Evolutionary conservation across 2,888 invertebrate genomes (phyloP).

Genomic region (Lordiphosa fenestrarum): DNA sequence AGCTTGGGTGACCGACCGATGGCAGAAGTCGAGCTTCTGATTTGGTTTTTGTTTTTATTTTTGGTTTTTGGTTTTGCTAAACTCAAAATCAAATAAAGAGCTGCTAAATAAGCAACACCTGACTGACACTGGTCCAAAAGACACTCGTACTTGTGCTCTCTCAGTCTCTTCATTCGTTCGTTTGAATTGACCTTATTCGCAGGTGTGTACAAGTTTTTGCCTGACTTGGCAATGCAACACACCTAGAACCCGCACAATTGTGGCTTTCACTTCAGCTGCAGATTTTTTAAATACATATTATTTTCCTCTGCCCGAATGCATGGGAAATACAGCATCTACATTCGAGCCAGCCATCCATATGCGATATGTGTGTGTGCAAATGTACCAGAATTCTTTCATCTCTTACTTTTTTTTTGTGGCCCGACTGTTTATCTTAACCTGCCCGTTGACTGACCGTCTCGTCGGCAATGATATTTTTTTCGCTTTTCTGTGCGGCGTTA

Average conservation of each 20-base stretch:
- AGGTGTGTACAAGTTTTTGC: conserved; percentile 38
- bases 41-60: conserved; percentile 2
- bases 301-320: conserved; percentile 24
- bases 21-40: conserved; percentile 43
- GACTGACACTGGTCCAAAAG: conserved; percentile 38
- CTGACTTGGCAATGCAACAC: conserved; percentile 20
- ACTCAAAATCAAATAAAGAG: conserved; percentile 51
- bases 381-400: background rate
- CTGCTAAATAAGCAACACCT: conserved; percentile 25
- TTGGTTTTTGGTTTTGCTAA: conserved; percentile 31
- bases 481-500: conserved; percentile 29
- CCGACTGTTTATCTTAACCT: conserved; percentile 9
- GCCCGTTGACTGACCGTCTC: conserved; percentile 1
- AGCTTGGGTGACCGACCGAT: conserved; percentile 32
- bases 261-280: conserved; percentile 35
- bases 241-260: conserved; percentile 13
- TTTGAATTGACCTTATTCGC: conserved; percentile 63
- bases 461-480: background rate
- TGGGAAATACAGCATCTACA: conserved; percentile 31
- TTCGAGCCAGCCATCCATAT: conserved; percentile 28
- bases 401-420: conserved; percentile 3
- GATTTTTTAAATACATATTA: conserved; percentile 11
- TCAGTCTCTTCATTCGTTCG: conserved; percentile 38
- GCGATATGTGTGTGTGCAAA: conserved; percentile 9
- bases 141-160: conserved; percentile 15